Evolutionary conservation across 2,888 invertebrate species (phyloP).

Genomic region (Aporophyla nigra): DNA sequence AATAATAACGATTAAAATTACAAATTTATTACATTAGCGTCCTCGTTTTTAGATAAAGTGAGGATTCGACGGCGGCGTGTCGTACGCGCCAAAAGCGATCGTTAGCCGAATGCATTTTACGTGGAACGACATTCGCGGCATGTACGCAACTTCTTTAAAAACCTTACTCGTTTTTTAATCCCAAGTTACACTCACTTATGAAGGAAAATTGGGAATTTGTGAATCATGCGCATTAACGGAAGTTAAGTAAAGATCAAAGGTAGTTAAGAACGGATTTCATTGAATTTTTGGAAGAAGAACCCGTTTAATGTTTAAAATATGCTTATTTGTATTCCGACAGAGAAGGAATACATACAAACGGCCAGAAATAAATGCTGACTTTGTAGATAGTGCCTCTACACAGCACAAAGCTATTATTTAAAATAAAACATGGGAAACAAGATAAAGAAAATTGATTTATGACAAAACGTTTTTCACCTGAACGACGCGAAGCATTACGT

Average conservation of each 20-base stretch:
- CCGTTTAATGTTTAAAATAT: slow-evolving; percentile 44
- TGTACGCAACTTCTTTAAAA: slow-evolving; percentile 41
- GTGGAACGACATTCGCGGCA: slow-evolving; percentile 70
- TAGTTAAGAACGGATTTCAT: slow-evolving; percentile 57
- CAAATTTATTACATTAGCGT: slow-evolving; percentile 84
- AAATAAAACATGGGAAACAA: slow-evolving; percentile 16
- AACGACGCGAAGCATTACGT: slow-evolving; percentile 26
- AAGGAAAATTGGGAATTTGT: slow-evolving; percentile 54
- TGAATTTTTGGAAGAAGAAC: slow-evolving; percentile 48
- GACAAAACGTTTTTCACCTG: slow-evolving; percentile 20
- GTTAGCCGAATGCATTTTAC: slow-evolving; percentile 71
- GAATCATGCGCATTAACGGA: slow-evolving; percentile 54
- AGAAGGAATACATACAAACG: background rate
- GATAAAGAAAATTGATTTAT: slow-evolving; percentile 40
- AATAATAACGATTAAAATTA: slow-evolving; percentile 88
- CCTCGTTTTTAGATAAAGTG: slow-evolving; percentile 82
- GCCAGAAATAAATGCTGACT: slow-evolving; percentile 9
- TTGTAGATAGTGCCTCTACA: background rate
- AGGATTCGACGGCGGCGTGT: slow-evolving; percentile 70
- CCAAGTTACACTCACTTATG: slow-evolving; percentile 58
- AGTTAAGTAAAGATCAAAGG: slow-evolving; percentile 53
- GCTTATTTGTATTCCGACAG: slow-evolving; percentile 39
- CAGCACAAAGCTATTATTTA: slow-evolving; percentile 7
- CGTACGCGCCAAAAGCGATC: slow-evolving; percentile 71
- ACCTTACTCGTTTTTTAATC: slow-evolving; percentile 55